Base-by-base conservation (phyloP, 2,888 invertebrate species). In the Chesias legatella region DNA sequence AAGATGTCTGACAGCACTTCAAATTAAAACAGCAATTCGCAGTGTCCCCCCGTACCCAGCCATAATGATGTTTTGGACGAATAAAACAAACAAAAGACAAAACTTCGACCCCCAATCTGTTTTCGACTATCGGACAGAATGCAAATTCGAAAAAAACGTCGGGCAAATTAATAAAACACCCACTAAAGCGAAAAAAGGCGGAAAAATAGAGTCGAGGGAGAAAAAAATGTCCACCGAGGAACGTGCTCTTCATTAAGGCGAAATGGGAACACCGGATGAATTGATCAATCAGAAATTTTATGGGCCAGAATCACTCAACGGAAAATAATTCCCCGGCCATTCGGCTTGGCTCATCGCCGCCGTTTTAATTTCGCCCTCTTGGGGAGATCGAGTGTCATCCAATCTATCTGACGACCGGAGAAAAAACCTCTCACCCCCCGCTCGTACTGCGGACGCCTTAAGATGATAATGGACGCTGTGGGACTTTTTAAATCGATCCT, bases 231-330 rank as follows among this genome's bases (percentile, higher is more conserved):
- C 79, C 67, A 72, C 73, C 69, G 49, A 70, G 70, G 66, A 75
- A 73, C 81, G 80, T 77, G 77, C 82, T 78, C 79, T 82, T 86
- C 85, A 86, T 86, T 86, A 86, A 66, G 66, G 63, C 68, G 77
- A 64, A 73, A 80, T 78, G 76, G 79, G 71, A 81, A 81, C 79
- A 79, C 73, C 75, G 80, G 73, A 88, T 85, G 84, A 85, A 88
- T 88, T 88, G 88, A 88, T 88, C 88, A 85, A 85, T 86, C 85
- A 85, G 79, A 82, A 83, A 79, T 85, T 88, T 86, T 85, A 85
- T 84, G 85, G 82, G 67, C 78, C 67, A 73, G 82, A 86, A 88
- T 88, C 86, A 88, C 86, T 86, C 84, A 88, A 81, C 83, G 84
- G 80, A 83, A 85, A 85, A 84, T 85, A 84, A 85, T 85, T 81